Percentiles rank a stretch among this genome's conserved stretches.
phyloP scores from a whole-genome alignment of 2,888 invertebrate genomes.

The Trachelus troglodyta region DNA sequence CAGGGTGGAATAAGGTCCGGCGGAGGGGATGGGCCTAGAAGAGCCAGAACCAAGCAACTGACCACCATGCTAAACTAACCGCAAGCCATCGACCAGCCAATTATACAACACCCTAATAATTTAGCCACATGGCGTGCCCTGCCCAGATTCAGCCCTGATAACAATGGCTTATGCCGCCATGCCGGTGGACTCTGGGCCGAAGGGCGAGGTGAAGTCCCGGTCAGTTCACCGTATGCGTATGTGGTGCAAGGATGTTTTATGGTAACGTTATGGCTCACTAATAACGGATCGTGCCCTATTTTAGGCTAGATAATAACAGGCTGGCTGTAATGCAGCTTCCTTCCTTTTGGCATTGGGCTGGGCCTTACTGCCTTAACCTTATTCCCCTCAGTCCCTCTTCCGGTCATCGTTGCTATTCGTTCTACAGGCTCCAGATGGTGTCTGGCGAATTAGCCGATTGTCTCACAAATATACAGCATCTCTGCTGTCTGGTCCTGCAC shows the following conservation, averaged over 20 bases:
- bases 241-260: slow-evolving; percentile 35
- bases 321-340: not conserved
- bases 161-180: slow-evolving; percentile 29
- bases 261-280: slow-evolving; percentile 50
- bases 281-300: slow-evolving; percentile 48
- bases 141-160: slow-evolving; percentile 51
- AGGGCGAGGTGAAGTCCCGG: not conserved
- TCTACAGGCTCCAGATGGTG: slow-evolving; percentile 12
- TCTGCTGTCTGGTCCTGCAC: no score
- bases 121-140: slow-evolving; percentile 47
- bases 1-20: no score
- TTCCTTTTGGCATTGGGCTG: no score
- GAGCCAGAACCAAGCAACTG: not conserved
- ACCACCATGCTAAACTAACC: slow-evolving; percentile 39
- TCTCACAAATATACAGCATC: no score
- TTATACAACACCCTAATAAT: slow-evolving; percentile 58
- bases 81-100: slow-evolving; percentile 53
- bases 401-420: slow-evolving; percentile 18
- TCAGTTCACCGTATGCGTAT: not conserved
- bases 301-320: slow-evolving; percentile 43
- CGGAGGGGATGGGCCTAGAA: no score
- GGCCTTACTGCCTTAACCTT: slow-evolving; percentile 13
- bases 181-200: slow-evolving; percentile 1
- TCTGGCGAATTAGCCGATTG: no score
- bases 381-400: slow-evolving; percentile 13